A percentile compares a stretch with the other conserved stretches of the same genome.
Conservation (phyloP, 2,113 vertebrate species). For the Poecile atricapillus region DNA sequence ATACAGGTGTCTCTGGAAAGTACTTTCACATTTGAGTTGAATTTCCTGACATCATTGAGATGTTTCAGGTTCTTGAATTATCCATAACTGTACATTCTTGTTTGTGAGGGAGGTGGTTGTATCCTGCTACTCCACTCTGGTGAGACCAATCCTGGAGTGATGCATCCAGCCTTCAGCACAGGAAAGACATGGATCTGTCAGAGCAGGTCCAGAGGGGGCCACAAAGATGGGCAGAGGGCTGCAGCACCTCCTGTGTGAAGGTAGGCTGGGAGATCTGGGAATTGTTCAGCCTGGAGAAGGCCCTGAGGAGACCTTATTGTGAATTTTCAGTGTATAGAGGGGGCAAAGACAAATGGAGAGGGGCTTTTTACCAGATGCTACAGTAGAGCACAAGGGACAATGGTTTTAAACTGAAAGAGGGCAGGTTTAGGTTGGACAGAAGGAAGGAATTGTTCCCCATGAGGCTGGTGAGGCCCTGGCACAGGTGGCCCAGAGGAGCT, state of each 20-base stretch:
- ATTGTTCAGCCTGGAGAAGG: background rate
- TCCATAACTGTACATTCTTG: background rate
- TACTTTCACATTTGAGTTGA: background rate
- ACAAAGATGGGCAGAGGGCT: background rate
- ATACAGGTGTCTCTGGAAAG: background rate
- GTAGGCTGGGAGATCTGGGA: background rate
- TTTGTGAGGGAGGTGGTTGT: background rate
- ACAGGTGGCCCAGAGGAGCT: background rate
- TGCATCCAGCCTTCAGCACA: background rate
- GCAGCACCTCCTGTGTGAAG: background rate
- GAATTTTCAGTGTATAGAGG: background rate
- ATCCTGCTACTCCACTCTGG: rapidly evolving
- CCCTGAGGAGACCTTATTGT: background rate
- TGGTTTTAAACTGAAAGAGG: background rate
- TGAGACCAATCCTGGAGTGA: background rate
- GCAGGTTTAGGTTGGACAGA: background rate
- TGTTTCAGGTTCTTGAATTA: background rate
- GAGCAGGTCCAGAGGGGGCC: background rate
- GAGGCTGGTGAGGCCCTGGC: background rate
- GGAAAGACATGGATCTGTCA: background rate
- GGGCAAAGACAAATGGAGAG: background rate
- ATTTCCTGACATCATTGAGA: background rate
- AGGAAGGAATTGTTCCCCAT: background rate
- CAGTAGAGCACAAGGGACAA: background rate
- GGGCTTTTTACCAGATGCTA: background rate